These are phyloP conservation scores for Heliconius congener DNA, from an alignment of 1,140 invertebrate species.

Conservation along the genomic window DNA sequence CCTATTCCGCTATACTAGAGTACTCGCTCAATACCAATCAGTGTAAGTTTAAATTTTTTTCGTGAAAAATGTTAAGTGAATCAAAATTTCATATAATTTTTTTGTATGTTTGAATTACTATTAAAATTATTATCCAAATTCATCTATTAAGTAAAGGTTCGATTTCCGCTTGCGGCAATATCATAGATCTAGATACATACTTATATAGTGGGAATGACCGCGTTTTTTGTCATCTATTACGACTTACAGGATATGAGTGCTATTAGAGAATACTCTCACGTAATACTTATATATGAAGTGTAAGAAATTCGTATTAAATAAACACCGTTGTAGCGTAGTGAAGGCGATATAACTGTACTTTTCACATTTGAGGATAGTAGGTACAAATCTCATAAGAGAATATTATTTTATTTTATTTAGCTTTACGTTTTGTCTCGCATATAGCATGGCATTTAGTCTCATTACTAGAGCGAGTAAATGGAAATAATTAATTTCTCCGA, in stretches of 20 bases:
- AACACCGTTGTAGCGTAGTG: background rate
- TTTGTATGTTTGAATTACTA: too few species aligned
- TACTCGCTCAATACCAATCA: too few species aligned
- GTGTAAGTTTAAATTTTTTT: too few species aligned
- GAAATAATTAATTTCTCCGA: background rate
- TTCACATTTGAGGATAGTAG: background rate
- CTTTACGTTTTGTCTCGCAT: too few species aligned
- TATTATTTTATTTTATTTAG: too few species aligned
- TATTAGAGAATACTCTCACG: conserved; percentile 9
- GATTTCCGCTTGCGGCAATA: conserved; percentile 7
- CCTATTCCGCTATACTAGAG: too few species aligned
- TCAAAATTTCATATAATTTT: too few species aligned
- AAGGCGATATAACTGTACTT: background rate
- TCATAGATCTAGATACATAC: background rate
- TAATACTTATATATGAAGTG: conserved; percentile 14
- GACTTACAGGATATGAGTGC: background rate
- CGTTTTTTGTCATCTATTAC: background rate
- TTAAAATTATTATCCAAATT: too few species aligned
- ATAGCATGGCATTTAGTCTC: background rate
- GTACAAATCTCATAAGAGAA: background rate
- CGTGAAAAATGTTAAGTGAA: too few species aligned
- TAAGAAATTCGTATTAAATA: conserved; percentile 2
- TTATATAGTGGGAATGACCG: background rate
- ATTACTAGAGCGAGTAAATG: background rate
- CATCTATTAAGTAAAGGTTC: background rate